Evolutionary conservation across 2,888 invertebrate genomes (phyloP), one percentile per base, ranked within the genome.

Genomic region (Chelonus formosanus): DNA sequence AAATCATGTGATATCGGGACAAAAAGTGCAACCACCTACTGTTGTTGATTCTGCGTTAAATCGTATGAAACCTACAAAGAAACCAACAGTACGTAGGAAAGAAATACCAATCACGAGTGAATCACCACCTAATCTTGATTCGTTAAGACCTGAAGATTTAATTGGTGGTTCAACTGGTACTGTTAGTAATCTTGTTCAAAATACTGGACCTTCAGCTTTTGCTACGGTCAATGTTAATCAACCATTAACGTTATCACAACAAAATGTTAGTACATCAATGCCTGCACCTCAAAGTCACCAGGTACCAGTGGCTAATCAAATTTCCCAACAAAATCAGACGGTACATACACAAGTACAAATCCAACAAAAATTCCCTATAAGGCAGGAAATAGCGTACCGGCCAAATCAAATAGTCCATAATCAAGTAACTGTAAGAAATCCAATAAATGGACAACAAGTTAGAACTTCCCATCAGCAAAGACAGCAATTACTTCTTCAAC

Each of bases 21-120:
- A 78, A 35, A 84, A 84, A 67, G 83, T 84, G 82, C 74, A 80
- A 60, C 82, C 83, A 10, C 82, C 83, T 6, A 78, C 79, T 10
- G 74, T 78, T 5, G 78, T 81, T 3, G 83, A 84, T 40, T 75
- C 75, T 35, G 73, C 76, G 7, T 74, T 75, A 59, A 79, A 74
- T 71, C 80, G 82, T 40, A 78, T 80, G 70, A 78, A 81, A 64
- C 76, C 81, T 3, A 81, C 80, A 7, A 84, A 84, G 65, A 84
- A 84, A 35, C 83, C 83, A 3, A 79, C 78, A 4, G 84, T 76
- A 5, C 74, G 83, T 63, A 83, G 84, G 78, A 84, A 84, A 83
- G 84, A 83, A 50, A 63, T 70, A 3, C 76, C 79, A n/a, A 71
- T 76, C 20, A 34, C 61, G 44, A 78, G 71, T 57, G 79, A 79